Percentiles rank a stretch among this genome's conserved stretches.
phyloP scores from a whole-genome alignment of 1,140 invertebrate genomes.

The Battus philenor region DNA sequence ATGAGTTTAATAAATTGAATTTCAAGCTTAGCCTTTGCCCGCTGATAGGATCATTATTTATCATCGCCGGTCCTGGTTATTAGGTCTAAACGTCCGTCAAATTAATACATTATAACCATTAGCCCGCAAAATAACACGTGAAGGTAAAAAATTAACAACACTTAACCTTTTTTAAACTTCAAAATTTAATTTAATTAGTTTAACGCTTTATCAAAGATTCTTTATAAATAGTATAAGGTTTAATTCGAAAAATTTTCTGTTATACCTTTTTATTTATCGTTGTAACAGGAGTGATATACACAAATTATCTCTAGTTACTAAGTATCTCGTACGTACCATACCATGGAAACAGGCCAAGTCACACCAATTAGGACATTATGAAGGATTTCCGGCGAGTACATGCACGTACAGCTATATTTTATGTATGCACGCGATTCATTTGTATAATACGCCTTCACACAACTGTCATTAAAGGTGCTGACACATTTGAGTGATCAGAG shows the following conservation, averaged over 20 bases:
- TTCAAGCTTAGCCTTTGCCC: constrained; percentile 17
- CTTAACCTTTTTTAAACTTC: background rate
- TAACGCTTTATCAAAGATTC: background rate
- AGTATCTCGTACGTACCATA: no score
- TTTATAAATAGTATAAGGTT: background rate
- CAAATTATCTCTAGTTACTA: no score
- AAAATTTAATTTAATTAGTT: background rate
- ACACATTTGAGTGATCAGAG: no score
- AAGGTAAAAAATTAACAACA: no score
- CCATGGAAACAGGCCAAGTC: constrained; percentile 16
- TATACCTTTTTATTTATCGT: no score
- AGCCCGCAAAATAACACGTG: no score
- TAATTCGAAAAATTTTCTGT: background rate
- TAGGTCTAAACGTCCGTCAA: constrained; percentile 31
- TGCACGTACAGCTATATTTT: constrained; percentile 14
- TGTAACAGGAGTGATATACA: no score
- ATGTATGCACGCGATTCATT: constrained; percentile 20
- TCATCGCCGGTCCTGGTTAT: constrained; percentile 20
- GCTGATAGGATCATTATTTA: constrained; percentile 22
- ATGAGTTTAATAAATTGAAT: constrained; percentile 36
- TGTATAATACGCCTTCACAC: constrained; percentile 20
- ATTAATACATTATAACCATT: constrained; percentile 21
- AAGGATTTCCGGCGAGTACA: constrained; percentile 30
- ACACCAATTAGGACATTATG: constrained; percentile 31
- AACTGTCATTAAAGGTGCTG: constrained; percentile 5